Percentiles rank a stretch among this genome's conserved stretches.
These are phyloP conservation scores for Arrhamphus sclerolepis DNA, from an alignment of 2,797 vertebrate genomes.

Conservation along the genomic window DNA sequence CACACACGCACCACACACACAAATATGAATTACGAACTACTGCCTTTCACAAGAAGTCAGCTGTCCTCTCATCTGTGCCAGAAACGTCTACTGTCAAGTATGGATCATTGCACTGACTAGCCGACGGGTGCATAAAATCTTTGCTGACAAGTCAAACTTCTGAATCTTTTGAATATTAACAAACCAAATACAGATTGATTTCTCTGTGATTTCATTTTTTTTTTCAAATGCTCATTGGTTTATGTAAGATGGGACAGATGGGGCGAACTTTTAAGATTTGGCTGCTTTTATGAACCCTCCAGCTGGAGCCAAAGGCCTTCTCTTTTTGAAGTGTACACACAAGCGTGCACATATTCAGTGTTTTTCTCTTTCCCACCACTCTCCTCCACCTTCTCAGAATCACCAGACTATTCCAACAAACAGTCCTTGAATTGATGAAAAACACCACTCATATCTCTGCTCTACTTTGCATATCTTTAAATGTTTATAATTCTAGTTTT, in stretches of 20 bases:
- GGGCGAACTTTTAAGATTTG: too few relatives aligned
- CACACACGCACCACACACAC: constrained; percentile 1
- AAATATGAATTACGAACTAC: constrained; percentile 14
- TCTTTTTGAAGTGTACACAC: not conserved
- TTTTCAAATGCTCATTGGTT: too few relatives aligned
- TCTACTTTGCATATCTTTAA: constrained; percentile 13
- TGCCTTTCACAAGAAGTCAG: constrained; percentile 53
- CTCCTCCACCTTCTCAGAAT: constrained; percentile 30
- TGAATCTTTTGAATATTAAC: too few relatives aligned
- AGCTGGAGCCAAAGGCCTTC: not conserved
- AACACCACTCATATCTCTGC: constrained; percentile 24
- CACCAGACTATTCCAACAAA: constrained; percentile 22
- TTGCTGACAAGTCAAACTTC: not conserved
- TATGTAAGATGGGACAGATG: too few relatives aligned
- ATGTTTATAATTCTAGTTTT: constrained; percentile 17
- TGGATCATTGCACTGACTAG: constrained; percentile 19
- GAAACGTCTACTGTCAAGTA: constrained; percentile 33
- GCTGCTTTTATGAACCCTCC: too few relatives aligned
- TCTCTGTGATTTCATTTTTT: not conserved
- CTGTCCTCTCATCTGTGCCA: constrained; percentile 23
- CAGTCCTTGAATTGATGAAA: constrained; percentile 56
- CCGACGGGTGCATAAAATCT: constrained; percentile 3
- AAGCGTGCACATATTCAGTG: not conserved
- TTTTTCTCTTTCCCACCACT: constrained; percentile 16
- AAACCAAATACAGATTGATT: not conserved